Evolutionary conservation across 2,888 invertebrate species (phyloP).

Genomic region (Agonopterix alstromeriana): DNA sequence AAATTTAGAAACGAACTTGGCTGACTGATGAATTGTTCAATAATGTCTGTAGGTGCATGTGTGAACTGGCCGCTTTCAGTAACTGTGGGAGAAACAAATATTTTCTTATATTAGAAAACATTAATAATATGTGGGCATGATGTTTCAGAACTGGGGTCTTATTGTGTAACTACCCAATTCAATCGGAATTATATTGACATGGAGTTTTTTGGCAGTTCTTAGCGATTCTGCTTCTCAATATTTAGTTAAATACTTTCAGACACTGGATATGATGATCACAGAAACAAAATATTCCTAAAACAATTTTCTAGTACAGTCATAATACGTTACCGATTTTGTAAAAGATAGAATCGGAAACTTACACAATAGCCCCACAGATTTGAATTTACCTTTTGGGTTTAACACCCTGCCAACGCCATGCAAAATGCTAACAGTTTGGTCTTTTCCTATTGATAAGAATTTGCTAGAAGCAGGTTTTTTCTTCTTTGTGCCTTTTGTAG

Average conservation of each 20-base stretch:
- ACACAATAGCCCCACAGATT: too few relatives aligned
- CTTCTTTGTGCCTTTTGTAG: conserved; percentile 41
- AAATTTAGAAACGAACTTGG: conserved; percentile 81
- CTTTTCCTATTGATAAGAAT: conserved; percentile 76
- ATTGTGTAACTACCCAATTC: too few relatives aligned
- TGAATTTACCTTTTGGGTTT: conserved; percentile 82
- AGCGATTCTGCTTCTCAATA: too few relatives aligned
- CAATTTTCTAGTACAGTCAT: too few relatives aligned
- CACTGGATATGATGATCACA: too few relatives aligned
- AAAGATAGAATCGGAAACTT: too few relatives aligned
- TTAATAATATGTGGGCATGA: not conserved
- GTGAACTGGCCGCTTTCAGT: conserved; percentile 57
- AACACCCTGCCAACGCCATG: conserved; percentile 86
- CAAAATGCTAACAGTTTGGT: conserved; percentile 83
- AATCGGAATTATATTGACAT: too few relatives aligned
- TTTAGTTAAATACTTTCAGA: too few relatives aligned
- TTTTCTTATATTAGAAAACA: not conserved
- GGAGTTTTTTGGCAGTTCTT: too few relatives aligned
- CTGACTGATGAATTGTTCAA: conserved; percentile 81
- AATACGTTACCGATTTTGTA: too few relatives aligned
- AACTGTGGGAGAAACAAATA: conserved; percentile 28
- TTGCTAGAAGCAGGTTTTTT: conserved; percentile 53
- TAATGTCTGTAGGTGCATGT: conserved; percentile 80
- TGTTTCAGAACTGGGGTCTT: too few relatives aligned
- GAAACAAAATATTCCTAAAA: too few relatives aligned